Conservation (phyloP, 1,140 invertebrate species). For the Aleiodes sp. region DNA sequence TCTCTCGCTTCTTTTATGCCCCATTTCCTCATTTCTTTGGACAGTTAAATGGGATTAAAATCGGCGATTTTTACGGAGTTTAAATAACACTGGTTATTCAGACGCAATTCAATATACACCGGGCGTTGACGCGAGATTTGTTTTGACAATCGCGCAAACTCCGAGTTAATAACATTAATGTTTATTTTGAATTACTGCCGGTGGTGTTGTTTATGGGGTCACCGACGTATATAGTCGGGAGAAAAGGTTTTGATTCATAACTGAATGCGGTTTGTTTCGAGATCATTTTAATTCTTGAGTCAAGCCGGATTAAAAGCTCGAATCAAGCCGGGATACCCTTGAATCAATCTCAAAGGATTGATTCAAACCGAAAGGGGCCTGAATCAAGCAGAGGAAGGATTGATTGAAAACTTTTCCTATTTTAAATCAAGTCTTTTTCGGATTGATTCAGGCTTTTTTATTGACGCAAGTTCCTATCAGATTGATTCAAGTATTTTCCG, state of each 20-base stretch:
- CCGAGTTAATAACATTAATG: slow-evolving; percentile 57
- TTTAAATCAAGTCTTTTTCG: too few species aligned
- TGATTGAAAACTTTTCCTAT: too few species aligned
- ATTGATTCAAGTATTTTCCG: too few species aligned
- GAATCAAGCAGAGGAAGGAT: too few species aligned
- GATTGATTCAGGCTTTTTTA: too few species aligned
- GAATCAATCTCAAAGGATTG: too few species aligned
- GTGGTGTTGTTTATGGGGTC: not conserved
- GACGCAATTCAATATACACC: slow-evolving; percentile 16
- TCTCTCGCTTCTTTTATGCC: not conserved
- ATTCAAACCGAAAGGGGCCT: too few species aligned
- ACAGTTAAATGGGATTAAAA: not conserved
- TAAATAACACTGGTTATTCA: slow-evolving; percentile 8
- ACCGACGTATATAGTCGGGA: not conserved
- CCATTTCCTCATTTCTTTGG: not conserved
- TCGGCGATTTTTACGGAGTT: not conserved
- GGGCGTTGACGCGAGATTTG: slow-evolving; percentile 40
- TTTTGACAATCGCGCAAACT: slow-evolving; percentile 47
- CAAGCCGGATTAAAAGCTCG: too few species aligned
- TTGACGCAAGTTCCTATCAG: too few species aligned
- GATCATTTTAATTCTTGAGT: too few species aligned
- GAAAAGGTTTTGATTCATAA: slow-evolving; percentile 20
- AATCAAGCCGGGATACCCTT: too few species aligned
- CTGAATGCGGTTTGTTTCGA: not conserved
- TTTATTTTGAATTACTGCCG: slow-evolving; percentile 47